Percentiles rank a stretch among this genome's conserved stretches.
phyloP scores from a whole-genome alignment of 2,888 invertebrate species.

The Glaucopsyche alexis region DNA sequence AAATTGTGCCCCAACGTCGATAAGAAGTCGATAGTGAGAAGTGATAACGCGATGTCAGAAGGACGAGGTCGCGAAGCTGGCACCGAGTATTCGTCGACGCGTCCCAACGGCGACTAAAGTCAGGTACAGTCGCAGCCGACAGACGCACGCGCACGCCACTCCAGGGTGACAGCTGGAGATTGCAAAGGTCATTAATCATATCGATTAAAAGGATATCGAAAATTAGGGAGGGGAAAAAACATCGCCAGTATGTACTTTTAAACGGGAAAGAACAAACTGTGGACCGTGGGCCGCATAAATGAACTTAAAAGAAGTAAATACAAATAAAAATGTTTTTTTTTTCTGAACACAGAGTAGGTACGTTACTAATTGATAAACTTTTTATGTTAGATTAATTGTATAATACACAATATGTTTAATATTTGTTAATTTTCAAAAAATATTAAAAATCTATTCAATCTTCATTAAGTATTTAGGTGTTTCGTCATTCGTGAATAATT shows the following conservation, averaged over 20 bases:
- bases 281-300: too few relatives aligned
- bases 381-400: too few relatives aligned
- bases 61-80: constrained; percentile 59
- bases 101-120: constrained; percentile 73
- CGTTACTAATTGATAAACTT: too few relatives aligned
- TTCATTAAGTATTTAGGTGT: not conserved
- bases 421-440: too few relatives aligned
- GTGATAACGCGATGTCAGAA: constrained; percentile 67
- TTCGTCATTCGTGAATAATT: constrained; percentile 18
- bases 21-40: constrained; percentile 47
- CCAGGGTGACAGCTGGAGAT: constrained; percentile 60
- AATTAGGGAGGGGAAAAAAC: not conserved
- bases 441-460: too few relatives aligned
- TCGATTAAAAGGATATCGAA: not conserved
- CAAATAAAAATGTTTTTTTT: too few relatives aligned
- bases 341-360: too few relatives aligned
- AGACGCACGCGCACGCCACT: constrained; percentile 65
- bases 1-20: constrained; percentile 52
- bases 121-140: constrained; percentile 48
- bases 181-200: constrained; percentile 43
- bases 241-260: not conserved
- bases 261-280: too few relatives aligned
- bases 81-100: constrained; percentile 70
- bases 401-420: too few relatives aligned
- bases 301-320: too few relatives aligned